These are phyloP conservation scores for Drosophila littoralis DNA, from an alignment of 1,140 invertebrate genomes.

Conservation along the genomic window DNA sequence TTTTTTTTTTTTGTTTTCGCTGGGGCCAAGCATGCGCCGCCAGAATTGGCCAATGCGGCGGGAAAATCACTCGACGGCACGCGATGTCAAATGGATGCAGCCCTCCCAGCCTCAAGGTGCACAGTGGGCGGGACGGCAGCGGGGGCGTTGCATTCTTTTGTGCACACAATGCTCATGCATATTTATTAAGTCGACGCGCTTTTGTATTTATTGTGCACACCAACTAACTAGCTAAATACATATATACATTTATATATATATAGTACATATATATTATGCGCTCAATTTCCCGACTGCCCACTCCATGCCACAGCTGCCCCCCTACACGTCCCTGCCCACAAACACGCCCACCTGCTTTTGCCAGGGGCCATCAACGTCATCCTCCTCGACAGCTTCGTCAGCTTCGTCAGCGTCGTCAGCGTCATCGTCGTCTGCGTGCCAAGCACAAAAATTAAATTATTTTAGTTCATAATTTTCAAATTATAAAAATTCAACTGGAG, in stretches of 20 bases:
- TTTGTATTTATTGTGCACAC: constrained; percentile 70
- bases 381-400: not conserved
- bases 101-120: not conserved
- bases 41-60: constrained; percentile 76
- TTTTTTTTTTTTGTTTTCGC: constrained; percentile 25
- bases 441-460: constrained; percentile 76
- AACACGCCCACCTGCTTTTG: constrained; percentile 10
- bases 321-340: not conserved
- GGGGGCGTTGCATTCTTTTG: constrained; percentile 66
- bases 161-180: constrained; percentile 76
- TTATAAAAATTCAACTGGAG: constrained; percentile 70
- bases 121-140: not conserved
- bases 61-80: constrained; percentile 71
- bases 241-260: constrained; percentile 45
- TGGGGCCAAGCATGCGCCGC: constrained; percentile 33
- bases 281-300: constrained; percentile 68
- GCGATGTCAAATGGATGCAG: constrained; percentile 72
- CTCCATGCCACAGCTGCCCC: constrained; percentile 6
- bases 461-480: constrained; percentile 80
- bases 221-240: constrained; percentile 48
- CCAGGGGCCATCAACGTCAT: constrained; percentile 28
- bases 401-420: constrained; percentile 9
- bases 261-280: constrained; percentile 65
- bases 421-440: constrained; percentile 67
- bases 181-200: constrained; percentile 76